Evolutionary conservation across 2,797 vertebrate genomes (phyloP).

Genomic region (Parauchenoglanis punctatus): DNA sequence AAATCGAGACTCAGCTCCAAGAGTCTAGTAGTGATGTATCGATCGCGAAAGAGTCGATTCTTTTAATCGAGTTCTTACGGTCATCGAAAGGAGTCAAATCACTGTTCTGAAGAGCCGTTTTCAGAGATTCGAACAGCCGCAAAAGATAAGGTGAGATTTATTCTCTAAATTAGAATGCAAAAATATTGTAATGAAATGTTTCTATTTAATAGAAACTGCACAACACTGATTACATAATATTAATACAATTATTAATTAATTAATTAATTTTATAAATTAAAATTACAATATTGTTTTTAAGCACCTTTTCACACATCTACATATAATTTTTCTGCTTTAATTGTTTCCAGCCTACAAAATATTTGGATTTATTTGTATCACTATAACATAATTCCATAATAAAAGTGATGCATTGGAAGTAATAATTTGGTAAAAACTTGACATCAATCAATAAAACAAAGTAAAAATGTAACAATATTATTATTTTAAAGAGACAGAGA

Average conservation of each 20-base stretch:
- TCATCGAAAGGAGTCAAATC: neutral
- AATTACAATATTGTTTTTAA: neutral
- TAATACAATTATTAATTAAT: no score
- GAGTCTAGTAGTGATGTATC: neutral
- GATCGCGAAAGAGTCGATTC: neutral
- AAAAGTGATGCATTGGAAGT: neutral
- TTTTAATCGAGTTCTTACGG: neutral
- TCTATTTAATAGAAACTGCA: no score
- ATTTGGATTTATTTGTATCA: neutral
- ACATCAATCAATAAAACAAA: neutral
- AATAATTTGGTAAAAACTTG: neutral
- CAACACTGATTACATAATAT: neutral
- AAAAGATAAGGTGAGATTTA: neutral
- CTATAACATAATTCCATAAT: neutral
- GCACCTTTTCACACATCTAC: neutral
- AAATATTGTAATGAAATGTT: neutral
- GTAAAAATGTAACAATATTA: neutral
- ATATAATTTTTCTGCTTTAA: neutral
- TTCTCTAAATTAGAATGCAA: neutral
- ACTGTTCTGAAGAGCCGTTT: neutral
- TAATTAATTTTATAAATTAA: no score
- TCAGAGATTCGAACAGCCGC: neutral
- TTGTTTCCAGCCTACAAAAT: neutral
- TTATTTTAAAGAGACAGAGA: neutral
- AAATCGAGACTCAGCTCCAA: neutral